Conservation (phyloP, 2,797 vertebrate genomes). For the Lagorchestes hirsutus region DNA sequence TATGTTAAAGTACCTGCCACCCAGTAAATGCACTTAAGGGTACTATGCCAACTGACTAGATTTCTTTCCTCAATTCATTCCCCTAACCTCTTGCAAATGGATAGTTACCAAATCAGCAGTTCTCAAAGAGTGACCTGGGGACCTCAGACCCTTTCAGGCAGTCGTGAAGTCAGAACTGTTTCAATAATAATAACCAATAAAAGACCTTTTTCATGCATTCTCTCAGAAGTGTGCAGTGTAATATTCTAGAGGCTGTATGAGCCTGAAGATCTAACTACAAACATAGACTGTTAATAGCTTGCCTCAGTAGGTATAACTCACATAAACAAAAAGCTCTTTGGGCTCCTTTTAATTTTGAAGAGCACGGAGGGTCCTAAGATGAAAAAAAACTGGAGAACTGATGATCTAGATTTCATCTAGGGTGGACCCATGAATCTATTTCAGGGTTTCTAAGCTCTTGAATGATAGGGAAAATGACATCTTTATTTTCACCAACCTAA, state of each 20-base stretch:
- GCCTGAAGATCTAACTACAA: background rate
- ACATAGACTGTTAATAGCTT: background rate
- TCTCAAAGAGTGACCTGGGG: background rate
- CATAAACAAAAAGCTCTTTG: background rate
- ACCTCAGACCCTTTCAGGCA: background rate
- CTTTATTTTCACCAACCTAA: background rate
- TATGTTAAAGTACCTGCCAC: background rate
- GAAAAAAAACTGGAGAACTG: background rate
- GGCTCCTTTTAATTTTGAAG: background rate
- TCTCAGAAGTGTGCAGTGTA: background rate
- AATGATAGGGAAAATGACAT: background rate
- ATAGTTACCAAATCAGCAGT: fast-evolving
- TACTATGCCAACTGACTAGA: background rate
- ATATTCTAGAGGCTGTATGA: background rate
- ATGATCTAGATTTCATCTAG: background rate
- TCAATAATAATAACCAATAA: background rate
- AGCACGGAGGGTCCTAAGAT: background rate
- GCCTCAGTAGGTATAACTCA: background rate
- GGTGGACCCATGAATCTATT: background rate
- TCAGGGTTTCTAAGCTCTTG: background rate
- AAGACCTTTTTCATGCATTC: background rate
- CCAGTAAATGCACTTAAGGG: background rate
- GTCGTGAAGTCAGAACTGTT: background rate
- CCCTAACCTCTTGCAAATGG: fast-evolving
- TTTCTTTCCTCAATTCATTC: background rate